Evolutionary conservation across 2,113 vertebrate species (phyloP).

Genomic region (Rhinichthys klamathensis): DNA sequence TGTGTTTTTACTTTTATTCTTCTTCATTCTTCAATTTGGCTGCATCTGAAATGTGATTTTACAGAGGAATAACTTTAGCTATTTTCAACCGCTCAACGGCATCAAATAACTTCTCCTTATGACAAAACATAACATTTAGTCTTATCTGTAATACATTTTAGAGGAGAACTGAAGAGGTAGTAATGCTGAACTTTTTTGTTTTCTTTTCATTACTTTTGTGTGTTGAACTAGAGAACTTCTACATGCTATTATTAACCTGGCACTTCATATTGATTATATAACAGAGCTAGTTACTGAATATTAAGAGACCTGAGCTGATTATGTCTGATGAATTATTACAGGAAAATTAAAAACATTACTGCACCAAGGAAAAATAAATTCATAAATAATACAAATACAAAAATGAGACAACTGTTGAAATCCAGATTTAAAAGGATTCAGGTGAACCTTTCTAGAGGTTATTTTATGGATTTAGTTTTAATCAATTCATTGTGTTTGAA

Average conservation of each 20-base stretch:
- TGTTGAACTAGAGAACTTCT: not conserved
- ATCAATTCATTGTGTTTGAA: too few relatives aligned
- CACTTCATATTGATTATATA: not conserved
- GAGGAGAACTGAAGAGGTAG: too few relatives aligned
- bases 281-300: not conserved
- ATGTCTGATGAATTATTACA: not conserved
- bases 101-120: not conserved
- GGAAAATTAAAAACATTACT: not conserved
- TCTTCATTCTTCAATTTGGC: constrained; percentile 19
- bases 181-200: too few relatives aligned
- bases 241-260: not conserved
- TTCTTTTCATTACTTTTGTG: not conserved
- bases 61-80: not conserved
- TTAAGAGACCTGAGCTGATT: not conserved
- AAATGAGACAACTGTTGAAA: not conserved
- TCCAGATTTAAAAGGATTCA: too few relatives aligned
- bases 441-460: too few relatives aligned
- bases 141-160: not conserved
- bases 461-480: too few relatives aligned
- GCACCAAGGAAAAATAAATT: not conserved
- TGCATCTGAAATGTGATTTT: not conserved
- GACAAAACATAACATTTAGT: not conserved
- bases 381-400: not conserved
- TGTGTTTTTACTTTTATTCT: constrained; percentile 14
- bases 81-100: not conserved